Percentiles rank a stretch among this genome's conserved stretches.
phyloP scores from a whole-genome alignment of 2,113 vertebrate species.

The Pardalotus punctatus region DNA sequence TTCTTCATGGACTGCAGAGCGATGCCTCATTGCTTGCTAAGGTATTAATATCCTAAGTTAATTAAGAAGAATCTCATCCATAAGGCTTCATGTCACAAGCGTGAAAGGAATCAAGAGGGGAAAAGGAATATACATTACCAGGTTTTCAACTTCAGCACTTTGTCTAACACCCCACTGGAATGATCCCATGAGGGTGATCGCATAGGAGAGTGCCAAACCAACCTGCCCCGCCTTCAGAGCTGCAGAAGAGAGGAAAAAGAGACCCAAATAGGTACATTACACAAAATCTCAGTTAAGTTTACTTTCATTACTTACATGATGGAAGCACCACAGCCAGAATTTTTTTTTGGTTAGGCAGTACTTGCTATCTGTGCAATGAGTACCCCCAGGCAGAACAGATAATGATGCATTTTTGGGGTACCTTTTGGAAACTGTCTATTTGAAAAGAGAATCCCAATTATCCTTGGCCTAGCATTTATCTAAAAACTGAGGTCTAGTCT shows the following conservation, averaged over 20 bases:
- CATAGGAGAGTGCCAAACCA: constrained; percentile 87
- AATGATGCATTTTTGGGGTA: background rate
- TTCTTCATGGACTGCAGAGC: background rate
- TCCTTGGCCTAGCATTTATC: background rate
- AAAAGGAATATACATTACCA: constrained; percentile 79
- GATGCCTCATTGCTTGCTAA: background rate
- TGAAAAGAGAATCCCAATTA: background rate
- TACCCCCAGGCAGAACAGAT: background rate
- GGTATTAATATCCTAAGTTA: background rate
- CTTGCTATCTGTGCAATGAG: background rate
- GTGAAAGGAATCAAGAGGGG: background rate
- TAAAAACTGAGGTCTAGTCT: background rate
- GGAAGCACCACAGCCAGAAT: background rate
- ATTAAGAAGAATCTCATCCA: background rate
- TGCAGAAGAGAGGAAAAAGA: constrained; percentile 34
- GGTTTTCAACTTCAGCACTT: constrained; percentile 93
- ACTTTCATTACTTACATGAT: background rate
- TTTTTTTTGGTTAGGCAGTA: background rate
- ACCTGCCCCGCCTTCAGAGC: constrained; percentile 87
- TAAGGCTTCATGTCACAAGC: background rate
- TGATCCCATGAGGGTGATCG: constrained; percentile 89
- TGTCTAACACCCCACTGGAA: constrained; percentile 98
- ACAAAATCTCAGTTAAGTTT: background rate
- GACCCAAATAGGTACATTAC: background rate
- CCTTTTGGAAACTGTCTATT: background rate